phyloP scores from a whole-genome alignment of 2,888 invertebrate genomes.

The Aphodius sticticus region DNA sequence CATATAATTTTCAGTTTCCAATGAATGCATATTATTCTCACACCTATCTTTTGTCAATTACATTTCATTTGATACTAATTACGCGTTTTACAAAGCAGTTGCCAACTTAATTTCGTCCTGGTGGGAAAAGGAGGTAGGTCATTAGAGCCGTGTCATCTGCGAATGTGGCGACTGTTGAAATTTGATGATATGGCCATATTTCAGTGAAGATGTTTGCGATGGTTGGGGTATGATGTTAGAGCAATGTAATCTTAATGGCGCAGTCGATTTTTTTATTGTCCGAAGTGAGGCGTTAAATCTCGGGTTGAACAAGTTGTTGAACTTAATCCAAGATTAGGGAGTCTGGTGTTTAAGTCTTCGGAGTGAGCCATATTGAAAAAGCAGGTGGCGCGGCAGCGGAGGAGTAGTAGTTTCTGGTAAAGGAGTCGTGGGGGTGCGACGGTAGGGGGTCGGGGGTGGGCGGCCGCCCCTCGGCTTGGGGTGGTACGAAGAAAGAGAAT shows the following conservation, averaged over 20 bases:
- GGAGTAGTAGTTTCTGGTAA: slow-evolving; percentile 5
- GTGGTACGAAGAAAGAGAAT: slow-evolving; percentile 16
- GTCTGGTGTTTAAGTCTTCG: background rate
- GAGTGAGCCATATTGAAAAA: slow-evolving; percentile 4
- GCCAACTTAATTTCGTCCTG: too few species aligned
- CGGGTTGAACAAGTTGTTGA: slow-evolving; percentile 4
- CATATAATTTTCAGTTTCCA: too few species aligned
- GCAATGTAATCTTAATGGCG: background rate
- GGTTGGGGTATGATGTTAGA: background rate
- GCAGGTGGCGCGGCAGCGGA: background rate
- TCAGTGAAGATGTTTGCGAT: background rate
- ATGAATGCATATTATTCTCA: too few species aligned
- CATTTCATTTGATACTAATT: too few species aligned
- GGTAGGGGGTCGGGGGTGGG: background rate
- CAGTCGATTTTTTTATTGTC: background rate
- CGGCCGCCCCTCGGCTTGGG: background rate
- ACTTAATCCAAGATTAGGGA: slow-evolving; percentile 4
- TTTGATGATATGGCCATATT: too few species aligned
- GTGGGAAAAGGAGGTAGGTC: too few species aligned
- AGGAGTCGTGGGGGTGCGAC: background rate
- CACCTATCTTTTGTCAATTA: too few species aligned
- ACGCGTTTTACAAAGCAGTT: too few species aligned
- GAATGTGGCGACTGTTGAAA: too few species aligned
- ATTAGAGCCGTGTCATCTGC: too few species aligned
- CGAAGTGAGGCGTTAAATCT: background rate